These are phyloP conservation scores for human (Homo sapiens) DNA, from an alignment of 2,113 vertebrate genomes.

Conservation along the genomic window GRCh38 chr12:87131001-87131500, in stretches of 20 bases:
- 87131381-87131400: not conserved
- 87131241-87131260: conserved; percentile 22
- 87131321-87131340: not conserved
- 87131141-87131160: no score
- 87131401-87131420: not conserved
- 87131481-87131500: not conserved
- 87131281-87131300: not conserved
- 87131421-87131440: conserved; percentile 46
- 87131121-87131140: not conserved
- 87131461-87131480: not conserved
- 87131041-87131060: not conserved
- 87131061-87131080: not conserved
- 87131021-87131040: not conserved
- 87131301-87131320: not conserved
- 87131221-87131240: not conserved
- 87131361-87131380: not conserved
- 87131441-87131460: not conserved
- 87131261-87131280: conserved; percentile 8
- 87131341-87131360: conserved; percentile 25
- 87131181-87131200: not conserved
- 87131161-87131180: not conserved
- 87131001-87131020: not conserved
- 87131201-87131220: not conserved
- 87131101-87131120: not conserved
- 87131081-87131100: not conserved